A percentile compares a stretch with the other conserved stretches of the same genome.
Conservation (phyloP, 2,888 invertebrate species). For the Aleiodes testaceus region DNA sequence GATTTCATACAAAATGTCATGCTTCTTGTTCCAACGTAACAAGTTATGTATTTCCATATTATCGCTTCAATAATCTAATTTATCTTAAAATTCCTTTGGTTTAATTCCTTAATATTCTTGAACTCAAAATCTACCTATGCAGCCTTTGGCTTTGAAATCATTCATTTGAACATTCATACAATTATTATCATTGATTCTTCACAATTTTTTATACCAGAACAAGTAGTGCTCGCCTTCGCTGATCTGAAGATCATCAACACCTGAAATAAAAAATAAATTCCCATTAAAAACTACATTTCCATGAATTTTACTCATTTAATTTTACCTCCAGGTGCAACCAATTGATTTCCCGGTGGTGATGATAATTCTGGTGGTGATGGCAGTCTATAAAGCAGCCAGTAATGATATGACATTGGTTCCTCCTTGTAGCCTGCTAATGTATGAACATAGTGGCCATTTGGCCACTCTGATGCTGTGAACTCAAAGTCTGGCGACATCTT, state of each 20-base stretch:
- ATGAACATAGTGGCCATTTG: constrained; percentile 93
- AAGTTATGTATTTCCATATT: constrained; percentile 48
- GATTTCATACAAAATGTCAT: constrained; percentile 68
- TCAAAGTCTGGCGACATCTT: constrained; percentile 82
- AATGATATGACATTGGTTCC: constrained; percentile 88
- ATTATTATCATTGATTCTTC: constrained; percentile 51
- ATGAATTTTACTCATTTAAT: neutral
- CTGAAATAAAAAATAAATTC: constrained; percentile 74
- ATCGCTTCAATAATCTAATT: neutral
- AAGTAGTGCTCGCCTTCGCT: constrained; percentile 92
- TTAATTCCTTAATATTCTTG: neutral
- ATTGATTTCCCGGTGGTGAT: constrained; percentile 88
- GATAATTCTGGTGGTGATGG: constrained; percentile 86
- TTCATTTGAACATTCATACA: constrained; percentile 57
- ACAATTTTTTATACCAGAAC: constrained; percentile 95
- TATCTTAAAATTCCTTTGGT: no score
- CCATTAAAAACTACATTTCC: neutral
- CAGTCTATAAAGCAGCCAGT: constrained; percentile 90
- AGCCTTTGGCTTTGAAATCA: constrained; percentile 40
- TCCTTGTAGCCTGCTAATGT: constrained; percentile 87
- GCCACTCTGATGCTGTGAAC: constrained; percentile 91
- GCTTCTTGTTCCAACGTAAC: constrained; percentile 60
- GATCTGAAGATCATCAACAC: constrained; percentile 89
- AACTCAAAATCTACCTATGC: constrained; percentile 31
- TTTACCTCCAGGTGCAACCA: constrained; percentile 90